Evolutionary conservation across 2,888 invertebrate genomes (phyloP), one percentile per base, ranked within the genome.

Genomic region (Syrphus vitripennis): DNA sequence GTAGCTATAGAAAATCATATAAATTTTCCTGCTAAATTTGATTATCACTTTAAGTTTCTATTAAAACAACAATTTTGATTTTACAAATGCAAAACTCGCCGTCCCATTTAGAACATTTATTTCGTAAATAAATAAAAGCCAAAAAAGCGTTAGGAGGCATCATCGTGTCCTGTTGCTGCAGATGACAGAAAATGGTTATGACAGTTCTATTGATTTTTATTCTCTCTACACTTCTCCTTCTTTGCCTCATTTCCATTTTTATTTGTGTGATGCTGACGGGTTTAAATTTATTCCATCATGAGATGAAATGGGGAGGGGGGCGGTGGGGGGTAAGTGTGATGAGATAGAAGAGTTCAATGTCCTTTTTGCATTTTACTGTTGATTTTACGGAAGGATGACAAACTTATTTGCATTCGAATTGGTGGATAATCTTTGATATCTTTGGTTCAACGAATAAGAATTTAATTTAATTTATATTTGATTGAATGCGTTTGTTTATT

Each of bases 321-420:
- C n/a, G n/a, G n/a, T n/a, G n/a, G n/a, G n/a, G 59, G 37, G 37
- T 37, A 59, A 59, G 37, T 21, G 14, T 21, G n/a, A 37, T 59
- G 59, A 59, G 14, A n/a, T n/a, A n/a, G n/a, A n/a, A n/a, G 14
- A 59, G 59, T 59, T 59, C 61, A 26, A 40, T 29, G 50, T 53
- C 50, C 61, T 53, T 61, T 75, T 63, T 29, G 53, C 21, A 55
- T 57, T 26, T 69, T 24, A 37, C 16, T 63, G 42, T 63, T 40
- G 63, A 42, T 40, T 26, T 63, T n/a, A 26, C 40, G 16, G 42
- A 37, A 59, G 34, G 31, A 57, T 19, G 57, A 57, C 34, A 59
- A 50, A 24, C 48, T 50, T 80, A 80, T 74, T 80, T 74, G 53
- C 69, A 71, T 72, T 79, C 45, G 63, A 72, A 79, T 65, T 34